phyloP scores from a whole-genome alignment of 2,888 invertebrate species.

The Kryphioiulus occultus region DNA sequence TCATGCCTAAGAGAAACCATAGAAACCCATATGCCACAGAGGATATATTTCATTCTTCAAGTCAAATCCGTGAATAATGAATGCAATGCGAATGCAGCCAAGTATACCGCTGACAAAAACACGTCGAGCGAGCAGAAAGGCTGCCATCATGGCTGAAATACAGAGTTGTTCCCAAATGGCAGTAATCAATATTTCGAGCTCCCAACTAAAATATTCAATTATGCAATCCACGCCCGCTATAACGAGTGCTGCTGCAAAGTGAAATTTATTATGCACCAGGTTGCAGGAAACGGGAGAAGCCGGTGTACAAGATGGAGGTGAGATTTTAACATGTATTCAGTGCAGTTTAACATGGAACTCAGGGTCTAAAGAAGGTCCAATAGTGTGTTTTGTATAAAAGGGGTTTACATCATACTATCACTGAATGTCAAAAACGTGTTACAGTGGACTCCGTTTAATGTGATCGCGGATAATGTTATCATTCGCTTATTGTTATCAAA shows the following conservation, averaged over 20 bases:
- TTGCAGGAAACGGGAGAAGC: not conserved
- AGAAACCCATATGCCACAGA: not conserved
- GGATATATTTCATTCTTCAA: constrained; percentile 14
- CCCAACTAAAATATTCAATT: constrained; percentile 23
- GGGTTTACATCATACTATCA: too few relatives aligned
- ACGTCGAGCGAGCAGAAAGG: not conserved
- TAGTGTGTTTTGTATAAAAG: too few relatives aligned
- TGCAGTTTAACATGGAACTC: too few relatives aligned
- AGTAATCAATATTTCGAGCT: constrained; percentile 23
- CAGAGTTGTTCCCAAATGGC: constrained; percentile 1
- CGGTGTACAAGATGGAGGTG: not conserved
- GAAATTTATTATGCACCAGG: constrained; percentile 23
- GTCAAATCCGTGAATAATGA: constrained; percentile 23
- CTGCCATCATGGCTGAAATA: not conserved
- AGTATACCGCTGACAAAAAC: not conserved
- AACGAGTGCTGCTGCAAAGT: not conserved
- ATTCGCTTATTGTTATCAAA: too few relatives aligned
- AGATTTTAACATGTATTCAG: not conserved
- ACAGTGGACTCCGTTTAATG: too few relatives aligned
- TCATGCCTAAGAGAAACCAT: constrained; percentile 8
- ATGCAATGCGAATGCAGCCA: not conserved
- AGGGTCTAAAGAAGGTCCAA: too few relatives aligned
- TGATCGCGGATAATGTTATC: too few relatives aligned
- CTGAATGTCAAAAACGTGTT: too few relatives aligned
- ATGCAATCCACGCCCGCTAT: constrained; percentile 23